phyloP scores from a whole-genome alignment of 2,113 vertebrate species.

The Xiphophorus maculatus region DNA sequence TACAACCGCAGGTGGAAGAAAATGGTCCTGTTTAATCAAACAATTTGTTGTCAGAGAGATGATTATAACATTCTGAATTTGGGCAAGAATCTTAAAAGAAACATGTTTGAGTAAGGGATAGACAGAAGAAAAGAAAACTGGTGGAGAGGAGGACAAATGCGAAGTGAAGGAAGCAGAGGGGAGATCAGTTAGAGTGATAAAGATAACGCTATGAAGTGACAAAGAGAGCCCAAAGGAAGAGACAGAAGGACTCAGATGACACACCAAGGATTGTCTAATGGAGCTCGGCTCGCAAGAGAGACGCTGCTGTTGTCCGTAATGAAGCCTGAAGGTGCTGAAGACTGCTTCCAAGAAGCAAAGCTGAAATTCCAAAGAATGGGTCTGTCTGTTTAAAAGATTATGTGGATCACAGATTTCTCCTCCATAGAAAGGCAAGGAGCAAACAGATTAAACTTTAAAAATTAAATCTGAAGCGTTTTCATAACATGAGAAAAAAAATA shows the following conservation, averaged over 20 bases:
- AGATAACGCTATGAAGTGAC: slow-evolving; percentile 50
- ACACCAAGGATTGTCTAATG: slow-evolving; percentile 38
- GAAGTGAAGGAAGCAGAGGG: slow-evolving; percentile 26
- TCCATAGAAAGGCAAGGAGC: slow-evolving; percentile 1
- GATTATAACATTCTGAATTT: background rate
- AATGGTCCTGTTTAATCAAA: slow-evolving; percentile 20
- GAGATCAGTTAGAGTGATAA: slow-evolving; percentile 44
- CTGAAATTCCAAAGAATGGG: slow-evolving; percentile 27
- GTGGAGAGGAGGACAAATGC: slow-evolving; percentile 24
- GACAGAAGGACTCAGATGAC: slow-evolving; percentile 35
- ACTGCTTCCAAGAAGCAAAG: slow-evolving; percentile 14
- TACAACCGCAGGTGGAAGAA: background rate
- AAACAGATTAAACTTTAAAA: background rate
- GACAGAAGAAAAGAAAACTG: slow-evolving; percentile 2
- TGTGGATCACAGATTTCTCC: slow-evolving; percentile 8
- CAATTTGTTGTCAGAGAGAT: background rate
- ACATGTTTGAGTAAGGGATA: background rate
- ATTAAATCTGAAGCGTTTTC: background rate
- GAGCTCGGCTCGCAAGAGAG: slow-evolving; percentile 38
- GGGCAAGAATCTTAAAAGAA: background rate
- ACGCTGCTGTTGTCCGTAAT: slow-evolving; percentile 29
- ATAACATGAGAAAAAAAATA: background rate
- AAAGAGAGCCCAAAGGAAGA: slow-evolving; percentile 37
- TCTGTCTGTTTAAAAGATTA: background rate
- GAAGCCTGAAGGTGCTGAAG: slow-evolving; percentile 42